These are phyloP conservation scores for Drosophila orosa DNA, from an alignment of 1,140 invertebrate genomes.

Conservation along the genomic window DNA sequence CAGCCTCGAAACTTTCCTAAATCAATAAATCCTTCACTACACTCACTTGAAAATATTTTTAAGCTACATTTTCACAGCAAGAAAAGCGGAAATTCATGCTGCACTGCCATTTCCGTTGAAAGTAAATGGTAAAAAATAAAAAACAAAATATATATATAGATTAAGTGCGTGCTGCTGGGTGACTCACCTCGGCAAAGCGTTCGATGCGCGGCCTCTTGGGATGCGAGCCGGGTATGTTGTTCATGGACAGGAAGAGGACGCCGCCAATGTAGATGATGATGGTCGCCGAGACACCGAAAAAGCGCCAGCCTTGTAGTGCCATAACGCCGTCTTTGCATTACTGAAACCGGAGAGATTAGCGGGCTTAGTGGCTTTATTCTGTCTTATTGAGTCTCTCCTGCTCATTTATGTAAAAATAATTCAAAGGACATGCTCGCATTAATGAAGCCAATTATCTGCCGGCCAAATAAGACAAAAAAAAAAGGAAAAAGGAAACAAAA, in stretches of 20 bases:
- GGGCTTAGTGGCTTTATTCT: conserved; percentile 7
- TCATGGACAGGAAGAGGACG: conserved; percentile 86
- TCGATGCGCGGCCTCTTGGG: conserved; percentile 70
- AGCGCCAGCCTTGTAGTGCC: conserved; percentile 85
- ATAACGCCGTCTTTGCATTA: conserved; percentile 83
- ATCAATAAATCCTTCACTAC: not conserved
- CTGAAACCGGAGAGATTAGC: conserved; percentile 54
- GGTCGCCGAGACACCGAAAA: conserved; percentile 85
- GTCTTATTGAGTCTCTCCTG: not conserved
- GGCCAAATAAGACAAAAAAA: not conserved
- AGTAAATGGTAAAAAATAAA: not conserved
- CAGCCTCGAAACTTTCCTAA: too few relatives aligned
- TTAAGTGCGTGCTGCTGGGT: not conserved
- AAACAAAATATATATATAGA: not conserved
- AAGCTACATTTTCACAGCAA: not conserved
- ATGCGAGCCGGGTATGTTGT: conserved; percentile 85
- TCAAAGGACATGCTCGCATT: conserved; percentile 45
- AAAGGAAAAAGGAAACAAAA: not conserved
- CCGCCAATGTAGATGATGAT: conserved; percentile 86
- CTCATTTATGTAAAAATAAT: conserved; percentile 42
- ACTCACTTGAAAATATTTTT: not conserved
- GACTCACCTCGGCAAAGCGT: conserved; percentile 74
- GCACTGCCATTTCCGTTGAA: not conserved
- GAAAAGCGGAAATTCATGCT: not conserved
- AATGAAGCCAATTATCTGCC: conserved; percentile 45